A percentile compares a stretch with the other conserved stretches of the same genome.
phyloP scores from a whole-genome alignment of 2,113 vertebrate species.

The Gymnorhina tibicen region DNA sequence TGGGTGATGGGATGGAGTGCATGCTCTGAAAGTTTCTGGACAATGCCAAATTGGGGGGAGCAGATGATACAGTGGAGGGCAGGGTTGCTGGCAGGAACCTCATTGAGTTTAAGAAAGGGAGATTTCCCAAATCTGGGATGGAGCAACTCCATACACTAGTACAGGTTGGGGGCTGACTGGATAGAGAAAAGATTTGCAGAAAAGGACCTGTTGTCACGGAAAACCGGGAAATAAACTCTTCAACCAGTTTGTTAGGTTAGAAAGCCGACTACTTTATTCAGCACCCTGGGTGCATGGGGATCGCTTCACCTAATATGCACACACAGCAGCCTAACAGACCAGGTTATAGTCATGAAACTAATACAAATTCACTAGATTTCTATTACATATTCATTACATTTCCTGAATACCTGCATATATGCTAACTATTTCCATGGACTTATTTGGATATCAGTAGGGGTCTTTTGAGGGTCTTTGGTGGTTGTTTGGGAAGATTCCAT shows the following conservation, averaged over 20 bases:
- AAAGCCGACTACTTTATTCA: not conserved
- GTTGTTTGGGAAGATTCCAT: not conserved
- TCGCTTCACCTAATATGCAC: not conserved
- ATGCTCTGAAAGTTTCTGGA: not conserved
- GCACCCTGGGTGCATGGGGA: not conserved
- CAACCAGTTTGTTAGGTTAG: not conserved
- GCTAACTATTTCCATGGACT: not conserved
- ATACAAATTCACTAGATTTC: not conserved
- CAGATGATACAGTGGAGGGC: not conserved
- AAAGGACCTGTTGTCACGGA: not conserved
- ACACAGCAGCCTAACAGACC: not conserved
- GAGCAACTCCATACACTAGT: not conserved
- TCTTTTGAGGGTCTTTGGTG: not conserved
- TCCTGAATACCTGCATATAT: not conserved
- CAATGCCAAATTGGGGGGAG: not conserved
- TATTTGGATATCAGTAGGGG: not conserved
- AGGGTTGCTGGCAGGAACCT: not conserved
- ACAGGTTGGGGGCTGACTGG: not conserved
- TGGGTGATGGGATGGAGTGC: not conserved
- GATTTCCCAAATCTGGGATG: not conserved
- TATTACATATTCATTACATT: not conserved
- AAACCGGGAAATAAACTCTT: not conserved
- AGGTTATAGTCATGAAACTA: not conserved
- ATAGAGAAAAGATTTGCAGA: not conserved
- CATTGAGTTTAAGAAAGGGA: not conserved